Base-by-base conservation (phyloP, 2,797 vertebrate species). In the Jordanella pulchra region DNA sequence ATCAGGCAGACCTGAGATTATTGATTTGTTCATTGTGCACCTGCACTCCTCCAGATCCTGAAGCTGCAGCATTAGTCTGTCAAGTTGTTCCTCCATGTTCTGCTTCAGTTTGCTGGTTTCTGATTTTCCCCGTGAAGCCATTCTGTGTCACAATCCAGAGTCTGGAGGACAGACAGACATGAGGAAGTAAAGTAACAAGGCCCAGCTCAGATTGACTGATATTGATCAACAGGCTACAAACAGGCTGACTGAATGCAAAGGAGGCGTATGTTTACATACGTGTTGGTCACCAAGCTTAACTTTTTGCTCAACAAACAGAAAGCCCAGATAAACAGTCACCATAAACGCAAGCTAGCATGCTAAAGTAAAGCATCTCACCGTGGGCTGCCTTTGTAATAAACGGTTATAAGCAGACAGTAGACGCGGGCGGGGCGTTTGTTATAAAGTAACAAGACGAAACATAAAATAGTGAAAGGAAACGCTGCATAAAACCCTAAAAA, bases 41-140 rank as follows among this genome's bases (percentile, higher is more conserved):
- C 97, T 97, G 97, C 98, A 99, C 73, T 97, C 97, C 74, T 99
- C 98, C 81, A 99, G 92, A 78, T 99, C 98, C 75, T 98, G 97
- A 55, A 99, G 95, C 75, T 99, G 98, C 83, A 99, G 98, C 97
- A 99, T 97, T 75, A 99, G 86, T 79, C 98, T 94, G 86, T 99
- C 98, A 69, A 99, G 91, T 75, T 99, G 98, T 81, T 98, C 98
- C 80, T 99, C 98, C 93, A 99, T 95, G 75, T 99, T 99, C 81
- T 98, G 97, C 84, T 94, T 97, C 64, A 99, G 79, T 87, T 98
- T 99, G 72, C 95, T 95, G 21, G 98, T 99, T 92, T 99, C 98
- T 2, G 94, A 96, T 92, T 96, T 96, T 73, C 97, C 97, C 39
- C 97, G 96, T 75, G 97, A 99, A 86, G 97, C 98, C 98, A 99